These are phyloP conservation scores for Cotesia congregata DNA, from an alignment of 2,888 invertebrate genomes.

Conservation along the genomic window DNA sequence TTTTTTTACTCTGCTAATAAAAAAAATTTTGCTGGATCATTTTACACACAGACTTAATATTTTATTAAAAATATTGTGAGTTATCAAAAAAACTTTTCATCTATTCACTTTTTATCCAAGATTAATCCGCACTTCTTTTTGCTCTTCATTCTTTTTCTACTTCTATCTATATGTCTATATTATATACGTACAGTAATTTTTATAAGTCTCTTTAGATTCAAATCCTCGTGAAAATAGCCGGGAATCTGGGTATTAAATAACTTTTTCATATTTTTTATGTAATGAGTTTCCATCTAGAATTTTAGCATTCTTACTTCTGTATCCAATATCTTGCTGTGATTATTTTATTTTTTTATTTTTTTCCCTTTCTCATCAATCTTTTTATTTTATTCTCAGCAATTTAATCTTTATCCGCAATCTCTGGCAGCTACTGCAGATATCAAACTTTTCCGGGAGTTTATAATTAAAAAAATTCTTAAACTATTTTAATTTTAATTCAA, in stretches of 20 bases:
- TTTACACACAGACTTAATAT: background rate
- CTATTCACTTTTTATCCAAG: background rate
- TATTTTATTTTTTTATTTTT: background rate
- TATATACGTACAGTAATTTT: background rate
- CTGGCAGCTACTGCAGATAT: background rate
- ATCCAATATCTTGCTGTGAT: background rate
- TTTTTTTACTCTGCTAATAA: too few species aligned
- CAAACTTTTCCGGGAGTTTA: background rate
- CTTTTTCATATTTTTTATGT: background rate
- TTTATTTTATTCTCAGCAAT: background rate
- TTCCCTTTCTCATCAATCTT: background rate
- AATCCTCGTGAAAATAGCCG: background rate
- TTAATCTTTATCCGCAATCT: background rate
- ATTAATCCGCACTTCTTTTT: background rate
- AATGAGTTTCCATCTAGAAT: background rate
- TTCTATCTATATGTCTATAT: background rate
- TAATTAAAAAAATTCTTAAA: background rate
- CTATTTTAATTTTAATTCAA: background rate
- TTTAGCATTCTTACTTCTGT: background rate
- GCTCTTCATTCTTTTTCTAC: background rate
- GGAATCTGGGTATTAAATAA: background rate
- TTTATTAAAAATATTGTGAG: background rate
- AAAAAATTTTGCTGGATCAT: too few species aligned
- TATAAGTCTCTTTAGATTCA: background rate
- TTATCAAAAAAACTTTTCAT: background rate